A percentile compares a stretch with the other conserved stretches of the same genome.
These are phyloP conservation scores for Clamator glandarius DNA, from an alignment of 2,797 vertebrate species.

Conservation along the genomic window DNA sequence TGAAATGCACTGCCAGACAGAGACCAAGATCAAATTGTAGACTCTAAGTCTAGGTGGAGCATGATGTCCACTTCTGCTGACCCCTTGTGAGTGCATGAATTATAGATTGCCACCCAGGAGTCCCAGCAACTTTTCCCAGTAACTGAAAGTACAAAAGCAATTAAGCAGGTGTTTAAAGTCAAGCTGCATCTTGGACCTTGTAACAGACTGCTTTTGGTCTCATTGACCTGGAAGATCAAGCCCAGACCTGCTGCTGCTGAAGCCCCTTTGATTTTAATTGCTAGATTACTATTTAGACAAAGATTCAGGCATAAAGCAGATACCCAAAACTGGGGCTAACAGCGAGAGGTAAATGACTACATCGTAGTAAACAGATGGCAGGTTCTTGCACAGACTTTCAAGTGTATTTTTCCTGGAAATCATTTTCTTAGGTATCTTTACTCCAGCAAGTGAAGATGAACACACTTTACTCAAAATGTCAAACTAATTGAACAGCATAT, in stretches of 20 bases:
- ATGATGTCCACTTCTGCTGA: neutral
- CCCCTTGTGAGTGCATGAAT: neutral
- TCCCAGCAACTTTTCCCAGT: neutral
- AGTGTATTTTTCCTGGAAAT: conserved; percentile 5
- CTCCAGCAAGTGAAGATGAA: neutral
- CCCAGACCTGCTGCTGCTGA: neutral
- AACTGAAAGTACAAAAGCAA: neutral
- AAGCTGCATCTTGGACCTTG: neutral
- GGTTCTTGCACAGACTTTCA: neutral
- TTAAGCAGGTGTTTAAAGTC: conserved; percentile 37
- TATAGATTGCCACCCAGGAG: neutral
- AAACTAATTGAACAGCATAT: neutral
- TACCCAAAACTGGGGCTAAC: neutral
- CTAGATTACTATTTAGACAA: neutral
- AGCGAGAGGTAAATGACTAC: neutral
- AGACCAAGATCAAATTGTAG: neutral
- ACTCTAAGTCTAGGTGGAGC: neutral
- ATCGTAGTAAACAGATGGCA: neutral
- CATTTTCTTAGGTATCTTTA: neutral
- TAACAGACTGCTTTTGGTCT: neutral
- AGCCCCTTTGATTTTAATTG: neutral
- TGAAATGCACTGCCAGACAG: neutral
- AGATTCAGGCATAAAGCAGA: neutral
- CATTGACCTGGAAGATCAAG: neutral
- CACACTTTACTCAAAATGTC: conserved; percentile 2